Evolutionary conservation across 1,140 invertebrate genomes (phyloP), one percentile per base, ranked within the genome.

Genomic region (Panagrolaimus sp.): DNA sequence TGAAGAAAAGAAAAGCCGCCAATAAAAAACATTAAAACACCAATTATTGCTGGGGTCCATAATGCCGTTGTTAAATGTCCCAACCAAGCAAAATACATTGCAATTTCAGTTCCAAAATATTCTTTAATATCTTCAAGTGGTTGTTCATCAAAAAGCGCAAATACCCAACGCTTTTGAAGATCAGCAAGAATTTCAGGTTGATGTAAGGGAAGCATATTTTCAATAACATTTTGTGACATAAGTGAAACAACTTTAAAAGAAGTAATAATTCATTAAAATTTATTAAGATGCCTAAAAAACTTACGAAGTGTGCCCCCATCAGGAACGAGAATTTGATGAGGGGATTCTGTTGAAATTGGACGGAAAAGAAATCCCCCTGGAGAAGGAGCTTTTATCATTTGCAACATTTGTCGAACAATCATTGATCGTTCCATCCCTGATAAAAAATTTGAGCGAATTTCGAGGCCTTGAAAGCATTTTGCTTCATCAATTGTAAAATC

Each of bases 401-500:
- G 80, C 8, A 87, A 68, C 67, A 86, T 81, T 68, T 85, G 79
- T 52, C 80, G 74, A 0, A 87, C 83, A 52, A 87, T 86, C 43
- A 81, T 83, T 71, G 87, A 85, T 63, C 86, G 71, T 76, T 87
- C 87, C 74, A 93, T 90, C 10, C 90, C 91, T 26, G 89, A 90
- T 65, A 96, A 89, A 74, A 92, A 90, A 75, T 85, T 85, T 21
- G 88, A 88, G 63, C 84, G 82, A 74, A 91, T 88, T 58, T 91
- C 88, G 55, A 89, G 88, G 66, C 89, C 89, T 80, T 90, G 88
- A 85, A 93, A 95, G 75, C 88, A 91, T 75, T 89, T 89, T 71
- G 89, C 88, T 83, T 94, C 91, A n/a, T 91, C 89, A 63, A 90
- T 88, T n/a, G 90, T 89, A 83, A 96, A 94, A 83, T 95, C 92